These are phyloP conservation scores for Papilio demoleus DNA, from an alignment of 2,888 invertebrate genomes.

Conservation along the genomic window DNA sequence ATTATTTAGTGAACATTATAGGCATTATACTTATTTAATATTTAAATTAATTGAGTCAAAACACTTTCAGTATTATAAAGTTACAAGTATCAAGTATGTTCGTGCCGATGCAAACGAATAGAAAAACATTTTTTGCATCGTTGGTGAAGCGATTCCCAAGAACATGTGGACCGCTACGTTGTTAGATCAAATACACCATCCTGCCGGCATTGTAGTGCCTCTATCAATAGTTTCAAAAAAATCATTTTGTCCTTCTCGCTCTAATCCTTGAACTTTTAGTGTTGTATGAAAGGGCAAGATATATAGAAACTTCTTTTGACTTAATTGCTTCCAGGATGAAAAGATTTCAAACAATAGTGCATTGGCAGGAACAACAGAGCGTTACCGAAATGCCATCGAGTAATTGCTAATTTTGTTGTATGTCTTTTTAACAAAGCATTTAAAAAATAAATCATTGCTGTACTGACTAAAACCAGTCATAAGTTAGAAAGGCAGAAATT, in stretches of 20 bases:
- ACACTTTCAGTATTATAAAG: neutral
- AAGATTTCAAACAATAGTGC: slow-evolving; percentile 70
- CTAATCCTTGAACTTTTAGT: slow-evolving; percentile 49
- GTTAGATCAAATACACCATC: slow-evolving; percentile 82
- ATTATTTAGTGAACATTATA: no score
- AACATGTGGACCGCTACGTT: slow-evolving; percentile 82
- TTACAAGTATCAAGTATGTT: slow-evolving; percentile 60
- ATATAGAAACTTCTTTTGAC: slow-evolving; percentile 59
- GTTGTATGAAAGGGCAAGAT: slow-evolving; percentile 55
- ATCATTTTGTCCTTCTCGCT: slow-evolving; percentile 64
- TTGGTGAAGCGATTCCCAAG: slow-evolving; percentile 78
- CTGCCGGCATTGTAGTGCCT: slow-evolving; percentile 79
- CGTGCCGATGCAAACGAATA: slow-evolving; percentile 53
- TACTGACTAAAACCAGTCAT: neutral
- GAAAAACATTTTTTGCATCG: slow-evolving; percentile 78
- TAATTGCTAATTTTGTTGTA: slow-evolving; percentile 50
- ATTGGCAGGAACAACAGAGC: slow-evolving; percentile 60
- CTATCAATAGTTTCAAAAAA: slow-evolving; percentile 75
- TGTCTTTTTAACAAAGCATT: slow-evolving; percentile 36
- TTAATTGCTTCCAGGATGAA: slow-evolving; percentile 76
- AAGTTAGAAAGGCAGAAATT: neutral
- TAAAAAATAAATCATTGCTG: neutral
- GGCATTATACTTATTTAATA: neutral
- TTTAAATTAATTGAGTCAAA: neutral
- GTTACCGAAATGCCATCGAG: slow-evolving; percentile 52